Evolutionary conservation across 2,888 invertebrate species (phyloP).

Genomic region (Hyles lineata): DNA sequence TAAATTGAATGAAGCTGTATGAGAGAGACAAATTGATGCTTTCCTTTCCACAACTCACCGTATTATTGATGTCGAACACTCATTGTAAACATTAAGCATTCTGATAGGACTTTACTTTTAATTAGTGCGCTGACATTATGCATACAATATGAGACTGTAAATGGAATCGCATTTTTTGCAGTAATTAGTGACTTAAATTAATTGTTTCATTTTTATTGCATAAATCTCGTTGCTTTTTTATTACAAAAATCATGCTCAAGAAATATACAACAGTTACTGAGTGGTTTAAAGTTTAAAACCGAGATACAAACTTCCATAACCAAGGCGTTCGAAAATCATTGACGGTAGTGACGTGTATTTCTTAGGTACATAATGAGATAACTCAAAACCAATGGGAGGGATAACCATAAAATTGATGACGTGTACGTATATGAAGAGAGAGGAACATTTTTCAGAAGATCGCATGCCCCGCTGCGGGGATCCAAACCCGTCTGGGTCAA

Average conservation of each 20-base stretch:
- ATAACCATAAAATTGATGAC: constrained; percentile 29
- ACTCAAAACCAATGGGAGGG: constrained; percentile 28
- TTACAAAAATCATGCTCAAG: not conserved
- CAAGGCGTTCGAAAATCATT: not conserved
- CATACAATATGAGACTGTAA: not conserved
- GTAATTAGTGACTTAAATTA: not conserved
- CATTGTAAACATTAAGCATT: constrained; percentile 1
- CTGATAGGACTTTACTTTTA: not conserved
- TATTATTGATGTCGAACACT: constrained; percentile 53
- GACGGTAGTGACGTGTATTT: not conserved
- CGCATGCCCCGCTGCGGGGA: constrained; percentile 20
- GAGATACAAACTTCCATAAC: too few species aligned
- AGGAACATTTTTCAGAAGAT: constrained; percentile 11
- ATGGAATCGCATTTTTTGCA: not conserved
- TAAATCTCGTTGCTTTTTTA: not conserved
- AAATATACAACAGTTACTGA: too few species aligned
- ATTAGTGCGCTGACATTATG: not conserved
- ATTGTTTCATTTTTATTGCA: not conserved
- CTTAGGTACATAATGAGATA: not conserved
- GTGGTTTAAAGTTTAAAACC: too few species aligned
- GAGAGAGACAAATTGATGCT: constrained; percentile 68
- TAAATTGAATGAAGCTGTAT: constrained; percentile 64
- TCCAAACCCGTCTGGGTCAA: constrained; percentile 43
- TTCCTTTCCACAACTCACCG: constrained; percentile 53
- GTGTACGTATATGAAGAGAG: constrained; percentile 12